Evolutionary conservation across 2,113 vertebrate species (phyloP), one percentile per base, ranked within the genome.

Genomic region (Heliornis fulica): DNA sequence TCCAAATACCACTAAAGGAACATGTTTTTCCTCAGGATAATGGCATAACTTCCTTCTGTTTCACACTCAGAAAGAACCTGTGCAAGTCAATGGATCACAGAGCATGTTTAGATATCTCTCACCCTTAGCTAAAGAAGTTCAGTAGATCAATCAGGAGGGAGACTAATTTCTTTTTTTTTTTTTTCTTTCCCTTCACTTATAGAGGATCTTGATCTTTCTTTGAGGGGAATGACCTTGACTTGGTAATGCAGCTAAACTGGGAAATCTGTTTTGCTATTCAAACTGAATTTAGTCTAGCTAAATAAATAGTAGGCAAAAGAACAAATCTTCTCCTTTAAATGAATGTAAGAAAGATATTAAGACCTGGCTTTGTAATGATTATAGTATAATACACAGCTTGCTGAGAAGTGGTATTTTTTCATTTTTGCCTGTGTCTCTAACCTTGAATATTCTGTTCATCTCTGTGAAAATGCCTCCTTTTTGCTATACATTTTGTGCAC

Each of bases 181-280:
- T 22, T 56, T 64, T 21, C 41, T 32, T 21, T 21, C 28, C 28
- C 14, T 5, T 5, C 26, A 34, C n/a, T 90, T 85, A 36, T 21
- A 77, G 70, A 93, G 56, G 65, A 87, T 95, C 83, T 90, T 92
- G 80, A 85, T 87, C 83, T 80, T 92, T 75, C 88, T 95, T 75
- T 82, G 61, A 93, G 68, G 89, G 74, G n/a, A 93, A 93, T 87
- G 76, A 96, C 94, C 91, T 92, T 96, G 93, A 79, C 54, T 90
- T 83, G 63, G 40, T 81, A 94, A 93, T 63, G 66, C 90, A 86
- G 96, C 72, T 94, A 74, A 95, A 83, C 79, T 54, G 56, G 70
- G 69, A 94, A 90, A 85, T 65, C 80, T 88, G 75, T 86, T 96
- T 75, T 87, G 86, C 84, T 97, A 87, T 97, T 96, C 94, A 93